Evolutionary conservation across 2,113 vertebrate species (phyloP), one percentile per base, ranked within the genome.

Genomic region (Cyanoramphus novaezelandiae): DNA sequence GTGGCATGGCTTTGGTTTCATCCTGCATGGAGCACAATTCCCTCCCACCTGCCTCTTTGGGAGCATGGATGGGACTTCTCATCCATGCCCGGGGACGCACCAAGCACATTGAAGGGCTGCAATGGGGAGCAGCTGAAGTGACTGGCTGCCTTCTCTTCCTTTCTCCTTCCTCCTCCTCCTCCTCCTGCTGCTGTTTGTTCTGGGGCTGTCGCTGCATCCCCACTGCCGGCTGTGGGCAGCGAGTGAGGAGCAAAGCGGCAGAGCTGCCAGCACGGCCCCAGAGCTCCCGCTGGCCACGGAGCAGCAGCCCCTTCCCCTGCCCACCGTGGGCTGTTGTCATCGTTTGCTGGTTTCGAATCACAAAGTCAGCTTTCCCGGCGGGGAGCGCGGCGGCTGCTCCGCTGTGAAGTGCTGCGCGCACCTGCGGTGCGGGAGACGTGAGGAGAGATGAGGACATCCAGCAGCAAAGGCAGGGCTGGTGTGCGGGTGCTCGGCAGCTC

Each of bases 301-400:
- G 87, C 92, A 39, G 84, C 37, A 7, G 81, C 35, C 33, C 74
- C 60, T 10, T 43, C 69, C 4, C 1, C 17, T 90, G 70, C 80
- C 76, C 82, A 3, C 7, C n/a, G 68, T 37, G 86, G 49, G 35
- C 91, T 86, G 86, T 35, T 92, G 91, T 77, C 79, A 19, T 37
- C 71, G 72, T 86, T 63, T 59, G 88, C 92, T 77, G 63, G 86
- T 90, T 44, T 37, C 90, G 83, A 41, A 83, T 93, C 88, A 67
- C 59, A 80, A 69, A 83, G 82, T 35, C 25, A n/a, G 85, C 85
- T 76, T 82, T 76, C 43, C 92, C n/a, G 67, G 93, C 7, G 16
- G 86, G 90, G 86, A 63, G 89, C 68, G 27, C 5, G 33, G 64
- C 49, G 10, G 65, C 86, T 68, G 10, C 74, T 6, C 70, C 0